Evolutionary conservation across 1,140 invertebrate genomes (phyloP).

Genomic region (Araneus ventricosus): DNA sequence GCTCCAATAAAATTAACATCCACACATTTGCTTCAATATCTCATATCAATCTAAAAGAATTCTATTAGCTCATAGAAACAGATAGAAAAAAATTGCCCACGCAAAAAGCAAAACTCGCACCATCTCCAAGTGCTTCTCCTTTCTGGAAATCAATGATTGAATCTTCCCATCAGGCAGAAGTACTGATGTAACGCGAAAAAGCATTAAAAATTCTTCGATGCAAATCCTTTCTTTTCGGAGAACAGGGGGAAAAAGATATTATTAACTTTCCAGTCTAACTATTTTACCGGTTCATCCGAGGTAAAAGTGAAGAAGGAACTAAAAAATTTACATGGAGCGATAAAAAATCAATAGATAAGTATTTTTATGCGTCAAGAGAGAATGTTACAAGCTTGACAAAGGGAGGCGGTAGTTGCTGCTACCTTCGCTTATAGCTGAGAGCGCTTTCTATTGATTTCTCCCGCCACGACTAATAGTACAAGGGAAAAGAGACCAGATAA

Average conservation of each 20-base stretch:
- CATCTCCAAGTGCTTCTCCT: too few relatives aligned
- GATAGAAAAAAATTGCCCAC: too few relatives aligned
- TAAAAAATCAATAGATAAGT: constrained; percentile 60
- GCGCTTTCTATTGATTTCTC: constrained; percentile 47
- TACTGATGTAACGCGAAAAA: neutral
- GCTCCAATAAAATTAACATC: too few relatives aligned
- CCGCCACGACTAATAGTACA: constrained; percentile 29
- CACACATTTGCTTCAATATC: too few relatives aligned
- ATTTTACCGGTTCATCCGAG: constrained; percentile 7
- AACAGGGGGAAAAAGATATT: constrained; percentile 19
- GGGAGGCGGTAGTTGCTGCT: too few relatives aligned
- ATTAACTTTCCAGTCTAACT: constrained; percentile 40
- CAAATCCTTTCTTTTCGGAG: neutral
- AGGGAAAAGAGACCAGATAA: constrained; percentile 31
- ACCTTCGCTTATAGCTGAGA: constrained; percentile 14
- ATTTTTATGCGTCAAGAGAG: constrained; percentile 35
- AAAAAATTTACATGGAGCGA: constrained; percentile 53
- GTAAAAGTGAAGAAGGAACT: constrained; percentile 6
- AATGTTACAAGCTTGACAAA: constrained; percentile 31
- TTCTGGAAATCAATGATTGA: neutral
- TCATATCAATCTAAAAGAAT: too few relatives aligned
- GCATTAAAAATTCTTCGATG: constrained; percentile 15
- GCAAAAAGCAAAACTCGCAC: too few relatives aligned
- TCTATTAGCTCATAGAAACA: too few relatives aligned
- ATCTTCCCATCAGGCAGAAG: neutral